Evolutionary conservation across 2,113 vertebrate genomes (phyloP).

Genomic region (Holacanthus passer): DNA sequence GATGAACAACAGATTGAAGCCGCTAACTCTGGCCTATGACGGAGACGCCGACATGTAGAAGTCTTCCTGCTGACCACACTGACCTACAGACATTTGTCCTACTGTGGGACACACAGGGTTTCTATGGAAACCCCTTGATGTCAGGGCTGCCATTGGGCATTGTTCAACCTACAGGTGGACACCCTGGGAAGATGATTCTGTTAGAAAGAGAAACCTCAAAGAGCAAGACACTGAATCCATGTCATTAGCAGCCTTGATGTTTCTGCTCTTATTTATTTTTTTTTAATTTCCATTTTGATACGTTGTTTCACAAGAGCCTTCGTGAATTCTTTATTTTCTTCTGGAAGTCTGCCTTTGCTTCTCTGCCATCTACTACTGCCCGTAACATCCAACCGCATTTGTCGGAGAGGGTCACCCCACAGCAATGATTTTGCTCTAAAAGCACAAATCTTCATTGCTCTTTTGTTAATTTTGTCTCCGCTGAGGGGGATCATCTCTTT

Average conservation of each 20-base stretch:
- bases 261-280: conserved; percentile 14
- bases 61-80: conserved; percentile 23
- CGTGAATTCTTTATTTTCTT: conserved; percentile 71
- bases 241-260: conserved; percentile 66
- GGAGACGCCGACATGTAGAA: conserved; percentile 97
- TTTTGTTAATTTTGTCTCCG: conserved; percentile 14
- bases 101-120: conserved; percentile 33
- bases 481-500: conserved; percentile 18
- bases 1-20: conserved; percentile 97
- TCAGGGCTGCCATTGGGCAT: conserved; percentile 42
- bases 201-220: conserved; percentile 64
- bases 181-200: conserved; percentile 23
- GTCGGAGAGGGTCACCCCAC: conserved; percentile 20
- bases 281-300: conserved; percentile 49
- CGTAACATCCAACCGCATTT: conserved; percentile 34
- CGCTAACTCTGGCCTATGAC: conserved; percentile 97
- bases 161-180: conserved; percentile 20
- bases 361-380: conserved; percentile 57
- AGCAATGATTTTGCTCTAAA: conserved; percentile 39
- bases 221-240: conserved; percentile 45
- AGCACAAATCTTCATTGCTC: conserved; percentile 51
- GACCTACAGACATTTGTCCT: conserved; percentile 38
- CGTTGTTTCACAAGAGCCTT: conserved; percentile 82
- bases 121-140: conserved; percentile 44
- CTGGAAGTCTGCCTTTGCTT: conserved; percentile 79